Base-by-base conservation (phyloP, 2,888 invertebrate genomes). In the Leptopilina drosophilae region DNA sequence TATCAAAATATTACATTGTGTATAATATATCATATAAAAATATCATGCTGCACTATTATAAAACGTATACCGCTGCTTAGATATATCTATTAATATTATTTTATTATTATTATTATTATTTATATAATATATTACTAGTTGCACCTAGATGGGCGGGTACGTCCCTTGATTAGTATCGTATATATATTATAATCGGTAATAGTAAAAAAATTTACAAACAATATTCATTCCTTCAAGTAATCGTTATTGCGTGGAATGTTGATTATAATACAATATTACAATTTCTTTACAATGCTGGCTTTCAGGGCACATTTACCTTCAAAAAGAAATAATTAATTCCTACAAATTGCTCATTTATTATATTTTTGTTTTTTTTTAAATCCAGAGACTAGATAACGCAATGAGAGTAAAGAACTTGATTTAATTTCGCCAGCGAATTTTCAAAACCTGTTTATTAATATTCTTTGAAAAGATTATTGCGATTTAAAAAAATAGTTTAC, bases 41-140 rank as follows among this genome's bases (percentile, higher is more conserved):
- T 91, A 90, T 89, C 89, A 89, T 89, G 88, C 88, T 88, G 87
- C 86, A 87, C 86, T 89, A 89, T 89, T 87, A 86, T 87, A 88
- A 89, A 89, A 89, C 87, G 86, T 85, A 86, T 83, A 77, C 79
- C 79, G 78, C 67, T 81, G 80, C 75, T 82, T 83, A 83, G 83
- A 82, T 80, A 84, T 80, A 82, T 80, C 78, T 84, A 80, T 67
- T 79, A 83, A 80, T 80, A 42, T 5, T 42, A 8, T 8, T 82
- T 80, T 80, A 42, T 5, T 42, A 8, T 8, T 82, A 80, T 77
- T 79, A 33, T 33, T 33, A 33, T 33, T 33, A 33, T 33, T 33
- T 33, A 80, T 78, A 81, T 82, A 80, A 80, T 77, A 79, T 69
- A 80, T 82, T 79, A 83, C 81, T 85, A 84, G 84, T 80, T 85